Evolutionary conservation across 2,888 invertebrate species (phyloP).

Genomic region (Lithophane socia): DNA sequence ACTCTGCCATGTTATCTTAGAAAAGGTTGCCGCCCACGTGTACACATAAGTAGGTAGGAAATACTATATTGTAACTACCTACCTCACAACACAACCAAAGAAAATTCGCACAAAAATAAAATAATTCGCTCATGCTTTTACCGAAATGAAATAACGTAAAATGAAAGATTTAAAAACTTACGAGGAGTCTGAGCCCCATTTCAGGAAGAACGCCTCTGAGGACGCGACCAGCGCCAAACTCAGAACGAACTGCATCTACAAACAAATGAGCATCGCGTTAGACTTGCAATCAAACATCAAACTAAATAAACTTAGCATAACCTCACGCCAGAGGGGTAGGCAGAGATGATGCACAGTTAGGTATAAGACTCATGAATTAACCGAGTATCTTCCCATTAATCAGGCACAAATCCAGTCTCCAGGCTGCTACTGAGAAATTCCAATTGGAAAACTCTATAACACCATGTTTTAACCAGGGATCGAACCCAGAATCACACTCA

Average conservation of each 20-base stretch:
- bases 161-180: conserved; percentile 73
- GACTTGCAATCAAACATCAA: conserved; percentile 3
- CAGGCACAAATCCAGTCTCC: background rate
- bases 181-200: conserved; percentile 89
- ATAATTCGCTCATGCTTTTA: conserved; percentile 31
- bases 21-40: too few species aligned
- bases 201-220: conserved; percentile 88
- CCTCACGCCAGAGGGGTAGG: background rate
- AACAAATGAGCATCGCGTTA: conserved; percentile 71
- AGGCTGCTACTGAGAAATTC: background rate
- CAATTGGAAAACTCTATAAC: background rate
- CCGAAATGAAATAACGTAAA: background rate
- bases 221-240: conserved; percentile 82
- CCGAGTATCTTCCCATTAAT: background rate
- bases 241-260: conserved; percentile 84
- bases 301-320: background rate
- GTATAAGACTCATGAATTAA: background rate
- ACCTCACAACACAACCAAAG: background rate
- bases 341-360: too few species aligned
- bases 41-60: background rate
- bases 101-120: conserved; percentile 14
- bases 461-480: background rate
- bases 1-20: too few species aligned
- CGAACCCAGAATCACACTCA: background rate
- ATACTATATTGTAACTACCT: background rate